Conservation (phyloP, 1,140 invertebrate species). For the Drosophila oshimai region DNA sequence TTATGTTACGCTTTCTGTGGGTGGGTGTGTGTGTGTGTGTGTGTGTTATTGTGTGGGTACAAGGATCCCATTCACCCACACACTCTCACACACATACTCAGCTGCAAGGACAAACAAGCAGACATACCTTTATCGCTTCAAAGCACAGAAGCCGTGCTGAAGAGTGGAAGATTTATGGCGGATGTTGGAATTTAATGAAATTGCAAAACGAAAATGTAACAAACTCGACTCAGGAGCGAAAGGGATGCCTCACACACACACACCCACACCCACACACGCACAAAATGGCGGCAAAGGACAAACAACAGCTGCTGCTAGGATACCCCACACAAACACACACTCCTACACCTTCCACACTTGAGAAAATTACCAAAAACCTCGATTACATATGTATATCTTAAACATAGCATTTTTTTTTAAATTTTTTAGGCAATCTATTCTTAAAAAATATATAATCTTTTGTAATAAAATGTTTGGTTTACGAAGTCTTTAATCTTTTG, state of each 20-base stretch:
- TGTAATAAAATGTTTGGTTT: no score
- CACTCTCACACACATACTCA: not conserved
- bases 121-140: constrained; percentile 78
- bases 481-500: no score
- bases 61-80: constrained; percentile 13
- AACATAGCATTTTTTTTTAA: no score
- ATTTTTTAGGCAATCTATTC: no score
- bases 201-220: constrained; percentile 82
- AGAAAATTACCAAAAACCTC: no score
- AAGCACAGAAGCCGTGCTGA: constrained; percentile 79
- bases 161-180: constrained; percentile 82
- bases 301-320: constrained; percentile 71
- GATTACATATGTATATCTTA: no score
- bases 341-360: not conserved
- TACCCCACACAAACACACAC: constrained; percentile 26
- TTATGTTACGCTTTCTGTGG: constrained; percentile 15
- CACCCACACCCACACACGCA: constrained; percentile 42
- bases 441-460: no score
- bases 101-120: constrained; percentile 38
- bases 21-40: constrained; percentile 1
- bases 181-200: constrained; percentile 82
- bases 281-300: constrained; percentile 80
- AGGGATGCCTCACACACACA: constrained; percentile 28
- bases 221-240: constrained; percentile 40
- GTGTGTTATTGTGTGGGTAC: no score